Evolutionary conservation across 2,888 invertebrate species (phyloP).

Genomic region (Amblyteles armatorius): DNA sequence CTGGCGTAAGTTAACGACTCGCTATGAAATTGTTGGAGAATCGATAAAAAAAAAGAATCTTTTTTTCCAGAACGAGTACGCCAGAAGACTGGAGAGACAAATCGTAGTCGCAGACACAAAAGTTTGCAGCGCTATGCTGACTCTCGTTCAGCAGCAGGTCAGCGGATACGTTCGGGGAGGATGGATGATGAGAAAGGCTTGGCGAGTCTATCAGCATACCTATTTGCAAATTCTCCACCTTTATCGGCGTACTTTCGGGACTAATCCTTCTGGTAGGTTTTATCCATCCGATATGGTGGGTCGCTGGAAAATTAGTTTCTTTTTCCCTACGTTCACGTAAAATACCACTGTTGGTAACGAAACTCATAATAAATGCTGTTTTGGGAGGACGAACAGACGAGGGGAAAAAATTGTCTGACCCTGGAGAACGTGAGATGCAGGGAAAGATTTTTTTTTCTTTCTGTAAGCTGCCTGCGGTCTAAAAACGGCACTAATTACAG

Average conservation of each 20-base stretch:
- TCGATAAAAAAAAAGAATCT: not conserved
- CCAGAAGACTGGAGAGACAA: constrained; percentile 86
- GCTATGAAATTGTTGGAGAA: constrained; percentile 1
- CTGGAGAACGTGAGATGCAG: no score
- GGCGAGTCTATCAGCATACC: constrained; percentile 89
- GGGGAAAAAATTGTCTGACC: no score
- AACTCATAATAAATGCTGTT: no score
- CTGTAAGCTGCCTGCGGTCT: no score
- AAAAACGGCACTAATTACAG: no score
- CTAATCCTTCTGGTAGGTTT: constrained; percentile 75
- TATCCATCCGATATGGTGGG: not conserved
- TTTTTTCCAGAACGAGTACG: constrained; percentile 77
- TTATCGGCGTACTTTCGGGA: constrained; percentile 85
- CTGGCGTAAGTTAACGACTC: constrained; percentile 35
- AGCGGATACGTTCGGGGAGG: constrained; percentile 88
- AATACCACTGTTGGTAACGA: no score
- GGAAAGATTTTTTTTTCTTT: no score
- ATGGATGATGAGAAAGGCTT: constrained; percentile 89
- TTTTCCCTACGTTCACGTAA: not conserved
- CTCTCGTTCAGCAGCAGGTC: constrained; percentile 88
- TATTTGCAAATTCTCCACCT: constrained; percentile 87
- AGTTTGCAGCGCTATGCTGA: constrained; percentile 88
- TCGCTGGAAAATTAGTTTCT: not conserved
- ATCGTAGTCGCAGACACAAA: constrained; percentile 89
- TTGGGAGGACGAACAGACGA: no score